Evolutionary conservation across 2,113 vertebrate genomes (phyloP), one percentile per base, ranked within the genome.

Genomic region (Nycticryphes semicollaris): DNA sequence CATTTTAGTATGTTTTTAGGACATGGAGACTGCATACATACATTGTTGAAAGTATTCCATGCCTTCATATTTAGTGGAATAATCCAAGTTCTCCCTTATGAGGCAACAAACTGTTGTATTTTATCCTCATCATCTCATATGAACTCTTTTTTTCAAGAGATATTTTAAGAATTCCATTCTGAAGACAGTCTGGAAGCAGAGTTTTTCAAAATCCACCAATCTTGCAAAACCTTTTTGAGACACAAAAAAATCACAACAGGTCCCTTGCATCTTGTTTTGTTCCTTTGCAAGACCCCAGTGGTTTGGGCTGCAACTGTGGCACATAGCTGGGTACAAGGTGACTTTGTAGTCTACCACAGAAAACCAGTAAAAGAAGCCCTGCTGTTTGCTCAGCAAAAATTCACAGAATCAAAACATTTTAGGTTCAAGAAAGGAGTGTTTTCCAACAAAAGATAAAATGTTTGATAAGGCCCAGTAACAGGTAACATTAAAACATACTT

Each of bases 231-330:
- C 6, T 62, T 47, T 12, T 19, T 12, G 21, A 74, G 21, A 57
- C 8, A 19, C 4, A 39, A 30, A 41, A 57, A 30, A 15, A 33
- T 35, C 27, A 6, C 0, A 3, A 23, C 25, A 60, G 6, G 7
- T 31, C 4, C 10, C 19, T 88, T 51, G 18, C 77, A 39, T 77
- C 30, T 33, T 56, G 37, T 19, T 41, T 72, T 45, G 3, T 33
- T 76, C 10, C 6, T 89, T 59, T 91, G 2, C 31, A 4, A 14
- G 25, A 48, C 23, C 9, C 24, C 2, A 4, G n/a, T 77, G 45
- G 3, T 74, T 56, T 15, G 4, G 33, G 7, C 39, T 94, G 17
- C 7, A 56, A 9, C 18, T 60, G 28, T 56, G 39, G 9, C 22
- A 31, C 7, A 7, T 5, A 64, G 4, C 10, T 77, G 39, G 24